Evolutionary conservation across 2,113 vertebrate species (phyloP).

Genomic region (Sorex araneus): DNA sequence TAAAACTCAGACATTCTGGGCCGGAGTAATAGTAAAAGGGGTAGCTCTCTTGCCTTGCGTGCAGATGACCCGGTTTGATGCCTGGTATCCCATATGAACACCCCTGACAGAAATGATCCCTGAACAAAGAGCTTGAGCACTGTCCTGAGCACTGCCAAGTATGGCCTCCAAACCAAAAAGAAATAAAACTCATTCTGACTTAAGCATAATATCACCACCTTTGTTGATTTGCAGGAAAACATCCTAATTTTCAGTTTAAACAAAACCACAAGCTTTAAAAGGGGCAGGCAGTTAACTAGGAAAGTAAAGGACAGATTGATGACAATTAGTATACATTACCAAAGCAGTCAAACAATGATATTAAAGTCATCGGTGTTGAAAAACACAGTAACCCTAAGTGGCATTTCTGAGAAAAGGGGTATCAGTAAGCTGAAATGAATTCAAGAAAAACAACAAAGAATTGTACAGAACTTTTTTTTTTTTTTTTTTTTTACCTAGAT

Average conservation of each 20-base stretch:
- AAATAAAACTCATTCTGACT: not conserved
- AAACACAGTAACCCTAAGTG: rapidly evolving
- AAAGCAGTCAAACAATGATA: not conserved
- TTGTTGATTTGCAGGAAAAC: slow-evolving; percentile 11
- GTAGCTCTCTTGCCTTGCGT: no score
- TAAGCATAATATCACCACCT: not conserved
- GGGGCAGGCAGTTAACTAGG: not conserved
- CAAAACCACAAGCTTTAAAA: no score
- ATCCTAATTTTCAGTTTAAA: no score
- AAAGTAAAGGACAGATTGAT: not conserved
- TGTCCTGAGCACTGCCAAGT: no score
- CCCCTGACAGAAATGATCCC: no score
- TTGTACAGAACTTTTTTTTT: rapidly evolving
- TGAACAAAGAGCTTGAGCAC: no score
- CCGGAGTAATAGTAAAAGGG: no score
- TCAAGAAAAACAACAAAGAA: not conserved
- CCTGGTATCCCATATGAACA: no score
- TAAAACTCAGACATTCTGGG: slow-evolving; percentile 9
- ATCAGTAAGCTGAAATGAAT: not conserved
- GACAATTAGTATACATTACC: not conserved
- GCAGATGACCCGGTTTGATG: no score
- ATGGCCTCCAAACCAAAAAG: no score
- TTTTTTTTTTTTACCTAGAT: slow-evolving; percentile 91
- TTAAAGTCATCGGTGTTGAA: not conserved
- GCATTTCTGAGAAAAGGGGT: not conserved